A percentile compares a stretch with the other conserved stretches of the same genome.
phyloP scores from a whole-genome alignment of 2,888 invertebrate species.

The Trissolcus japonicus region DNA sequence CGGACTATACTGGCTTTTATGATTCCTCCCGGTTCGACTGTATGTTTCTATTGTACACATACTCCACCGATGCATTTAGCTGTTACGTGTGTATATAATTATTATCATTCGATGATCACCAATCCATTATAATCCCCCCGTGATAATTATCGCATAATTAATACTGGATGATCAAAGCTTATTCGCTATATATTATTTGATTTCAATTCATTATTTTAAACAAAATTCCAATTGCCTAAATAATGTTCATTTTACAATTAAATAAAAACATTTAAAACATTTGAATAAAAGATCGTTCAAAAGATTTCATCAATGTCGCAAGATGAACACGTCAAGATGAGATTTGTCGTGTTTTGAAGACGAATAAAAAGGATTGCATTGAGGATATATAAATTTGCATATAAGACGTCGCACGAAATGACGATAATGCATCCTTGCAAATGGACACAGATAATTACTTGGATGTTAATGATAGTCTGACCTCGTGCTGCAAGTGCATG shows the following conservation, averaged over 20 bases:
- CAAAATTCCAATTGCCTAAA: not conserved
- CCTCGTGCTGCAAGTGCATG: slow-evolving; percentile 59
- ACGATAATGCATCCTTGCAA: slow-evolving; percentile 59
- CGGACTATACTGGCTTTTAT: slow-evolving; percentile 11
- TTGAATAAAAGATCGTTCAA: not conserved
- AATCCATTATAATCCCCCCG: slow-evolving; percentile 20
- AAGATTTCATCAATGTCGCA: no score
- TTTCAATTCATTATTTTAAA: slow-evolving; percentile 18
- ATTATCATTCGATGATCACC: slow-evolving; percentile 30
- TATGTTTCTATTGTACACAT: not conserved
- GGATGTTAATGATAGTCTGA: slow-evolving; percentile 64
- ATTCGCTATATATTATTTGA: not conserved
- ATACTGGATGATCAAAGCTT: slow-evolving; percentile 9
- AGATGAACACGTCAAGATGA: slow-evolving; percentile 1
- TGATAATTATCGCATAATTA: slow-evolving; percentile 36
- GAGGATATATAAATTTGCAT: slow-evolving; percentile 47
- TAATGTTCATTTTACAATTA: no score
- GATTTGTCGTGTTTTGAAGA: slow-evolving; percentile 13
- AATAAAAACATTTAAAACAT: no score
- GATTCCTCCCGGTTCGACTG: slow-evolving; percentile 2
- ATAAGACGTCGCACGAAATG: slow-evolving; percentile 45
- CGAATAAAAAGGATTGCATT: slow-evolving; percentile 22
- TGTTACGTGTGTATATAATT: slow-evolving; percentile 20
- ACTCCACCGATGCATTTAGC: slow-evolving; percentile 8
- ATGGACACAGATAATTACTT: slow-evolving; percentile 65